Evolutionary conservation across 1,140 invertebrate genomes (phyloP).

Genomic region (Riptortus pedestris): DNA sequence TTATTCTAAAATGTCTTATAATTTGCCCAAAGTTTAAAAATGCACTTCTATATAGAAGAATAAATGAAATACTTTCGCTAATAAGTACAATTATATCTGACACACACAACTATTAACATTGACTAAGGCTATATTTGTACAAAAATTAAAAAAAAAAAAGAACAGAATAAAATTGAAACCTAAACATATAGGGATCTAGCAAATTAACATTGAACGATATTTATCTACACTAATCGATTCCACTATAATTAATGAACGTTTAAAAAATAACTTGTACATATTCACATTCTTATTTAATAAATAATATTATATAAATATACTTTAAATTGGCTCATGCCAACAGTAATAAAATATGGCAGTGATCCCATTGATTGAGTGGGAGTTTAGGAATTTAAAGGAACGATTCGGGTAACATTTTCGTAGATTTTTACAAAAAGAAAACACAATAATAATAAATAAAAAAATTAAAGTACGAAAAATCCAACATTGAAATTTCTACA

Average conservation of each 20-base stretch:
- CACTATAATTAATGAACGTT: not conserved
- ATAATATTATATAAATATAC: not conserved
- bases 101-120: not conserved
- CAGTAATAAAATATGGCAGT: constrained; percentile 1
- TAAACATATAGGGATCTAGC: not conserved
- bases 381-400: not conserved
- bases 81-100: not conserved
- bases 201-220: not conserved
- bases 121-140: not conserved
- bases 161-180: not conserved
- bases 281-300: not conserved
- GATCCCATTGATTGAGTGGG: not conserved
- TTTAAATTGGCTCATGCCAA: not conserved
- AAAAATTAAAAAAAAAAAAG: not conserved
- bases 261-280: constrained; percentile 1
- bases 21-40: too few relatives aligned
- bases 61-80: not conserved
- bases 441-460: too few relatives aligned
- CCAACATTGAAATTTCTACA: not conserved
- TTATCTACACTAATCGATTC: not conserved
- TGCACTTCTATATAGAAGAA: too few relatives aligned
- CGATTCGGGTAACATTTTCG: constrained; percentile 3
- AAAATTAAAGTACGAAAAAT: not conserved
- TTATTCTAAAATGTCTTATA: not conserved
- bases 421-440: too few relatives aligned